phyloP scores from a whole-genome alignment of 1,140 invertebrate genomes.

The Vanessa tameamea region DNA sequence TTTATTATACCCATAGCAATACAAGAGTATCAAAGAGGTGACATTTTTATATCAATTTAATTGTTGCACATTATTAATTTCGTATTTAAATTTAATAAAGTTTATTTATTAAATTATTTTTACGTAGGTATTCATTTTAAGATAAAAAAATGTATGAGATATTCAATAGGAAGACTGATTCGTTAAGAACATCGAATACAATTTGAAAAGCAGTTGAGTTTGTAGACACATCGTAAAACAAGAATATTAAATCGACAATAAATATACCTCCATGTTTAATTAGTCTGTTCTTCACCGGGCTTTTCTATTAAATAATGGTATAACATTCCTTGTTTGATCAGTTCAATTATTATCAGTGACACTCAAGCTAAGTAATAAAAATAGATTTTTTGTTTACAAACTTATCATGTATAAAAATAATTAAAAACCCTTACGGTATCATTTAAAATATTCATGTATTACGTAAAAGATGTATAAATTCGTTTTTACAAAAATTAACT shows the following conservation, averaged over 20 bases:
- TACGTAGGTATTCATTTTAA: too few relatives aligned
- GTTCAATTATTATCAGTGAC: background rate
- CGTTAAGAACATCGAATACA: background rate
- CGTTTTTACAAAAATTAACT: too few relatives aligned
- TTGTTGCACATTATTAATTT: slow-evolving; percentile 26
- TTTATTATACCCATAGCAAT: slow-evolving; percentile 28
- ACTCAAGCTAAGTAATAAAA: background rate
- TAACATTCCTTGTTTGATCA: background rate
- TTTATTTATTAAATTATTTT: too few relatives aligned
- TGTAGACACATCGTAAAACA: background rate
- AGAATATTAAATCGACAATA: background rate
- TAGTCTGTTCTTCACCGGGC: background rate
- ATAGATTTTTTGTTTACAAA: too few relatives aligned
- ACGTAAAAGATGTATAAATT: too few relatives aligned
- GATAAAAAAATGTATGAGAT: too few relatives aligned
- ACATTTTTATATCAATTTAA: slow-evolving; percentile 28
- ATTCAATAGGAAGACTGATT: too few relatives aligned
- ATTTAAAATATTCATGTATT: too few relatives aligned
- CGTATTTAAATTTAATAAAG: too few relatives aligned
- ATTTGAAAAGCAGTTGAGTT: background rate
- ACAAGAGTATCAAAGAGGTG: slow-evolving; percentile 8
- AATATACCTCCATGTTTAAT: background rate
- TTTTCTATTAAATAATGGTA: background rate
- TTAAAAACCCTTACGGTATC: too few relatives aligned
- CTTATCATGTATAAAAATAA: too few relatives aligned